Conservation (phyloP, 2,113 vertebrate genomes). For the Nerophis lumbriciformis region DNA sequence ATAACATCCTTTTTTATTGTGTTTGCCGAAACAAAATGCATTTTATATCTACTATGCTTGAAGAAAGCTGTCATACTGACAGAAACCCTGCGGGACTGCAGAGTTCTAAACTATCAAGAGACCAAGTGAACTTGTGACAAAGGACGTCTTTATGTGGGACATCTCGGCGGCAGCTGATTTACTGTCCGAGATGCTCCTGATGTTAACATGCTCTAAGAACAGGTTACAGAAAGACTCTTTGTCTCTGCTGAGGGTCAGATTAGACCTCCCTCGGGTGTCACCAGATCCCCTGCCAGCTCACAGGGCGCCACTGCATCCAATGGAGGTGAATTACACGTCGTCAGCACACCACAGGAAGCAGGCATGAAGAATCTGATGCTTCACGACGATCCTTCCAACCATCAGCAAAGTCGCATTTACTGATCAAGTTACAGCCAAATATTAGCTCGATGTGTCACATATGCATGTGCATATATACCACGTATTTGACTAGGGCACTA, state of each 20-base stretch:
- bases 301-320: slow-evolving; percentile 37
- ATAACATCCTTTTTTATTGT: background rate
- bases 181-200: background rate
- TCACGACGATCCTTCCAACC: slow-evolving; percentile 40
- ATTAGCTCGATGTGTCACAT: slow-evolving; percentile 22
- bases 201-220: background rate
- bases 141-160: background rate
- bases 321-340: slow-evolving; percentile 52
- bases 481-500: background rate
- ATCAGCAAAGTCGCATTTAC: slow-evolving; percentile 34
- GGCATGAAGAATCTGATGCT: slow-evolving; percentile 58
- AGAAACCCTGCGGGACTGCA: too few relatives aligned
- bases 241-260: background rate
- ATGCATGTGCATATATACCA: background rate
- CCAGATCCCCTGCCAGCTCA: slow-evolving; percentile 50
- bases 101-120: background rate
- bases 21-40: background rate
- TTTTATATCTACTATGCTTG: background rate
- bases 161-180: background rate
- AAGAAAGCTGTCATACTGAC: background rate
- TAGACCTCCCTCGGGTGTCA: slow-evolving; percentile 39
- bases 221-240: background rate
- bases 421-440: slow-evolving; percentile 36
- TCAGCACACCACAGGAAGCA: slow-evolving; percentile 64
- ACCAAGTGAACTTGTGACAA: too few relatives aligned